These are phyloP conservation scores for Lophius americanus DNA, from an alignment of 2,797 vertebrate genomes.

Conservation along the genomic window DNA sequence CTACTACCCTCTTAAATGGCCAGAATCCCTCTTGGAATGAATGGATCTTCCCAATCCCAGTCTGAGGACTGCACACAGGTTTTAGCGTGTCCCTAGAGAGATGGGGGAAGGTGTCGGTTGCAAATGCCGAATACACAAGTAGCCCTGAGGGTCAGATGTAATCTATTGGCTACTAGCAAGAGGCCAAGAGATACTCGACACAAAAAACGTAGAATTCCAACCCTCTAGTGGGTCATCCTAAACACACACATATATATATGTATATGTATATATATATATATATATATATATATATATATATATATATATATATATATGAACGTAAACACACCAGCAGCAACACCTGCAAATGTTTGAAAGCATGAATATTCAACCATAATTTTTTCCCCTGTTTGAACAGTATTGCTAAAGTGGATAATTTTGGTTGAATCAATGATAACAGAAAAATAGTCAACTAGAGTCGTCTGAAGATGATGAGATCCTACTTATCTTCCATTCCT, in stretches of 20 bases:
- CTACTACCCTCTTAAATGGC: constrained; percentile 41
- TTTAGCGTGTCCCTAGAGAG: constrained; percentile 40
- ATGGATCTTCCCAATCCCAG: constrained; percentile 41
- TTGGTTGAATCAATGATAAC: too few relatives aligned
- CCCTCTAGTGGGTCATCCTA: constrained; percentile 44
- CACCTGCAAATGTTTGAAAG: too few relatives aligned
- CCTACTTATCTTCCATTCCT: too few relatives aligned
- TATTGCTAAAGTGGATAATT: too few relatives aligned
- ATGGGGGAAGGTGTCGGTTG: neutral
- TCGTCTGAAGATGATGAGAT: too few relatives aligned
- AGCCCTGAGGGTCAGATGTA: constrained; percentile 41
- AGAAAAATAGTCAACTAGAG: too few relatives aligned
- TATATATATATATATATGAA: neutral
- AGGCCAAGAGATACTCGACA: constrained; percentile 25
- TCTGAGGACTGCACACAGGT: constrained; percentile 31
- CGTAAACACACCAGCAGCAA: neutral
- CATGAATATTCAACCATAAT: too few relatives aligned
- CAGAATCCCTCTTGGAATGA: constrained; percentile 41
- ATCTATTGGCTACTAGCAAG: constrained; percentile 35
- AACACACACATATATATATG: constrained; percentile 16
- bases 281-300: constrained; percentile 6
- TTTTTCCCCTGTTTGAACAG: too few relatives aligned
- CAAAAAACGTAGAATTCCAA: constrained; percentile 5
- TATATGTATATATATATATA: neutral
- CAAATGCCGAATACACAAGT: constrained; percentile 25